phyloP scores from a whole-genome alignment of 2,113 vertebrate genomes.

The Pseudonaja textilis region DNA sequence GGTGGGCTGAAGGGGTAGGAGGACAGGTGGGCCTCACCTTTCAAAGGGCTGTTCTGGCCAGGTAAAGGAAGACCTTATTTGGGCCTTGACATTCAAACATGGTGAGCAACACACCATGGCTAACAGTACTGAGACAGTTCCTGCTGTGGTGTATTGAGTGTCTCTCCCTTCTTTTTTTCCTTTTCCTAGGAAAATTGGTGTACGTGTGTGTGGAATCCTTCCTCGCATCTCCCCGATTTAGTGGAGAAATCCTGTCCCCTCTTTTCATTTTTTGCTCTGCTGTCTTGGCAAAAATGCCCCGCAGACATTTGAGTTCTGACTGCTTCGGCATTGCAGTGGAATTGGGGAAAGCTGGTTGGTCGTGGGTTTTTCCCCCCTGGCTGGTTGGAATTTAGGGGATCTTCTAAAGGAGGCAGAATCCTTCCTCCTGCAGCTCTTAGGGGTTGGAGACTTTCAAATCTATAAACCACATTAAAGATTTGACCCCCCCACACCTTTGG shows the following conservation, averaged over 20 bases:
- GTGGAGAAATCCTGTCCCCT: not conserved
- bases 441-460: not conserved
- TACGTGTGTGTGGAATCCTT: not conserved
- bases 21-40: not conserved
- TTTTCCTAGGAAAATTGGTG: not conserved
- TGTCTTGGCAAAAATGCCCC: not conserved
- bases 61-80: not conserved
- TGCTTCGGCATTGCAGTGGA: not conserved
- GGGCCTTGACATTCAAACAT: not conserved
- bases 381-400: not conserved
- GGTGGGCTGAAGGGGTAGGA: not conserved
- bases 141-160: not conserved
- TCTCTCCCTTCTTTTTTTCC: not conserved
- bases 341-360: not conserved
- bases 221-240: not conserved
- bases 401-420: not conserved
- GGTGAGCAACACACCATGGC: not conserved
- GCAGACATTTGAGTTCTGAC: not conserved
- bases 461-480: not conserved
- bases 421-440: not conserved
- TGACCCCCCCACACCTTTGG: not conserved
- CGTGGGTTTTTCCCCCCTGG: not conserved
- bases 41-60: not conserved
- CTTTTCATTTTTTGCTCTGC: not conserved
- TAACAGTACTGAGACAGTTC: not conserved